These are phyloP conservation scores for Samia ricini DNA, from an alignment of 1,140 invertebrate species.

Conservation along the genomic window DNA sequence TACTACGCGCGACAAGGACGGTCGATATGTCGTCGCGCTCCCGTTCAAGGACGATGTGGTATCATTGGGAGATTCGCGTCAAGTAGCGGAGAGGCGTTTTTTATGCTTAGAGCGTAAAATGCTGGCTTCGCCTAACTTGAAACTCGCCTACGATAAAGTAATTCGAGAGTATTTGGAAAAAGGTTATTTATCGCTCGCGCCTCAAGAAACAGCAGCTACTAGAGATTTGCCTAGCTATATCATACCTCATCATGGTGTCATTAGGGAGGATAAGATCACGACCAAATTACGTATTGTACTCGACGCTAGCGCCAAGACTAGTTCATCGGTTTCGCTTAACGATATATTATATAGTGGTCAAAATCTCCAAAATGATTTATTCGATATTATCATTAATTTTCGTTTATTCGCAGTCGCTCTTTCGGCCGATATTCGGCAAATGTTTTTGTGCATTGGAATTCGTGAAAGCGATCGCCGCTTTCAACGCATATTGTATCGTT, in stretches of 20 bases:
- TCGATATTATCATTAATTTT: conserved; percentile 33
- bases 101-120: conserved; percentile 2
- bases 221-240: neutral
- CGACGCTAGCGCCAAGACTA: conserved; percentile 4
- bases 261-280: neutral
- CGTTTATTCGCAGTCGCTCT: conserved; percentile 13
- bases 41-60: conserved; percentile 10
- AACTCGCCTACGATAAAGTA: neutral
- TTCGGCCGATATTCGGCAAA: conserved; percentile 18
- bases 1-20: conserved; percentile 14
- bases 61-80: conserved; percentile 10
- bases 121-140: neutral
- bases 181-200: neutral
- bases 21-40: conserved; percentile 11
- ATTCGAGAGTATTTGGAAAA: conserved; percentile 6
- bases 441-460: conserved; percentile 25
- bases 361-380: conserved; percentile 21
- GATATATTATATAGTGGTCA: conserved; percentile 20
- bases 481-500: conserved; percentile 32
- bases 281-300: neutral
- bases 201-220: neutral
- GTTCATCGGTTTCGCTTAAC: conserved; percentile 19
- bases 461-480: conserved; percentile 10
- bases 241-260: neutral
- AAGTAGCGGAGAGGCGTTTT: conserved; percentile 1